Percentiles rank a stretch among this genome's conserved stretches.
Evolutionary conservation across 2,888 invertebrate genomes (phyloP).

Genomic region (Limenitis camilla): DNA sequence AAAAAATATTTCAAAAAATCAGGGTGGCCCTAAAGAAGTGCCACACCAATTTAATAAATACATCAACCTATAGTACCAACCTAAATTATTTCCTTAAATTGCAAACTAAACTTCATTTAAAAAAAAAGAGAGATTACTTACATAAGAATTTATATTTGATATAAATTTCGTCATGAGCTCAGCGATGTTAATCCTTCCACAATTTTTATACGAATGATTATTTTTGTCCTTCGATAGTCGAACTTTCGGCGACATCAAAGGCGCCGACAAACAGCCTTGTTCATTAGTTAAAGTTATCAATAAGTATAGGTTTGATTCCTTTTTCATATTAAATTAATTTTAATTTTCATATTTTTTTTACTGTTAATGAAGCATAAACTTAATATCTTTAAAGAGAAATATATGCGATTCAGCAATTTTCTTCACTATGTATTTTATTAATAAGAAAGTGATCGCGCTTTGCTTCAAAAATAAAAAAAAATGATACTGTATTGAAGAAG

Average conservation of each 20-base stretch:
- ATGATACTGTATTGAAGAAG: too few relatives aligned
- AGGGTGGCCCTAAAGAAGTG: too few relatives aligned
- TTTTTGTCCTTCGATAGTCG: not conserved
- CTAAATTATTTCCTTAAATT: too few relatives aligned
- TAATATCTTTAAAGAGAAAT: too few relatives aligned
- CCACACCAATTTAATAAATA: too few relatives aligned
- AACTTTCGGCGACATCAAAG: slow-evolving; percentile 19
- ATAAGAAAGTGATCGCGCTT: too few relatives aligned
- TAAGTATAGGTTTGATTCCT: slow-evolving; percentile 9
- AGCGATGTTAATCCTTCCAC: not conserved
- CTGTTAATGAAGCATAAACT: not conserved
- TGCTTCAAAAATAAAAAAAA: too few relatives aligned
- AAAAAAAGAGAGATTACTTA: slow-evolving; percentile 2
- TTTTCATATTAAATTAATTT: not conserved
- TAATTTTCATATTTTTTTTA: not conserved
- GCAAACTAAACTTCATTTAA: too few relatives aligned
- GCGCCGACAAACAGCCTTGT: slow-evolving; percentile 8
- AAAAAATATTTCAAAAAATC: too few relatives aligned
- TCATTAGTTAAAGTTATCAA: not conserved
- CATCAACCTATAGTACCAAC: too few relatives aligned
- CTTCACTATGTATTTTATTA: too few relatives aligned
- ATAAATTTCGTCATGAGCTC: not conserved
- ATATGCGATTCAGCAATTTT: too few relatives aligned
- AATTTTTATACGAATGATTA: slow-evolving; percentile 1
- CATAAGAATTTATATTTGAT: not conserved